A percentile compares a stretch with the other conserved stretches of the same genome.
Conservation (phyloP, 35 echinoderm and acorn worm genomes). For the Apostichopus parvimensis region DNA sequence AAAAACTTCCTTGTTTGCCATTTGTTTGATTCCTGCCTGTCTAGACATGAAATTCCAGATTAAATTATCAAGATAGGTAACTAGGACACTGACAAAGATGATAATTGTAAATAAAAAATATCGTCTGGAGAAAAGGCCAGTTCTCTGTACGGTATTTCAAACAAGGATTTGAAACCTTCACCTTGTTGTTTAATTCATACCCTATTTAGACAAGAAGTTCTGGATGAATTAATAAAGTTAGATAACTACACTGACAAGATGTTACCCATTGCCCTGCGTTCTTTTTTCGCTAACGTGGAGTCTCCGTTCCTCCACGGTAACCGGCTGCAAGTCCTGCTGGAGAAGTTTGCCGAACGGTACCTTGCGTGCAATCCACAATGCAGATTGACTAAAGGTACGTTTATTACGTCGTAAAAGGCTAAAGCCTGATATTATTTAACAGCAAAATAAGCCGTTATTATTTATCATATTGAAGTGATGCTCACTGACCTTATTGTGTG, state of each 20-base stretch:
- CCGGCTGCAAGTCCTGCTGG: slow-evolving; percentile 73
- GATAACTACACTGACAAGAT: slow-evolving; percentile 94
- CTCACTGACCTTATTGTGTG: too few relatives aligned
- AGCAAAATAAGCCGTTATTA: neutral
- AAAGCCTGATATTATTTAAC: neutral
- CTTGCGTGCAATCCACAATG: slow-evolving; percentile 94
- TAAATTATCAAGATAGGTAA: too few relatives aligned
- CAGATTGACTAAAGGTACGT: slow-evolving; percentile 82
- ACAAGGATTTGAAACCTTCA: too few relatives aligned
- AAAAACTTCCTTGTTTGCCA: too few relatives aligned
- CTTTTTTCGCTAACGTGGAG: slow-evolving; percentile 95
- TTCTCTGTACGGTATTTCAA: too few relatives aligned
- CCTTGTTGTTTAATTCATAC: neutral
- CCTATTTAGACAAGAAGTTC: slow-evolving; percentile 73
- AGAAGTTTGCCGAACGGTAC: slow-evolving; percentile 95
- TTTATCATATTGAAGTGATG: too few relatives aligned
- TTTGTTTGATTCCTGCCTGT: too few relatives aligned
- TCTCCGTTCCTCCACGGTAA: slow-evolving; percentile 68
- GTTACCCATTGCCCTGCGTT: slow-evolving; percentile 88
- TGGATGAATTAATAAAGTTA: slow-evolving; percentile 80
- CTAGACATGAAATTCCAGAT: too few relatives aligned
- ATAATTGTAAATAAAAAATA: too few relatives aligned
- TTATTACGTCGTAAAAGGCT: neutral
- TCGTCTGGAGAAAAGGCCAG: too few relatives aligned
- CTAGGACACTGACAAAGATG: too few relatives aligned